These are phyloP conservation scores for Crossaster papposus DNA, from an alignment of 53 echinoderm and acorn worm species.

Conservation along the genomic window DNA sequence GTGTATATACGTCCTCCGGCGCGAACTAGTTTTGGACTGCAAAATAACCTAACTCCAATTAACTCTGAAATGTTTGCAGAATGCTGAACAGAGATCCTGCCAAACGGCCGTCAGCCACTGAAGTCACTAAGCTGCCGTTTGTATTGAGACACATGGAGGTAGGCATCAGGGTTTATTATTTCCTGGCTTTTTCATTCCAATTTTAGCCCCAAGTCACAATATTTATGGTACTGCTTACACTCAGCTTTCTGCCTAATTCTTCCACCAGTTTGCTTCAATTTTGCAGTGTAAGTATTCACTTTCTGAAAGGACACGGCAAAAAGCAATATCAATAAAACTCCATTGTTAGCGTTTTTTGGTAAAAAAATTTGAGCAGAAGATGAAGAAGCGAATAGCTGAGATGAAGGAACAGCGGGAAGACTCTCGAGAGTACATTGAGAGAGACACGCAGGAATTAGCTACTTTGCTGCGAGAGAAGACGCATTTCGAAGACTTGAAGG, in stretches of 20 bases:
- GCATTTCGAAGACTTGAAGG: constrained; percentile 87
- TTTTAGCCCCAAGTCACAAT: too few relatives aligned
- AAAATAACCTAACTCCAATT: too few relatives aligned
- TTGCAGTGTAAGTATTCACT: too few relatives aligned
- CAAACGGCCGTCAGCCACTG: constrained; percentile 91
- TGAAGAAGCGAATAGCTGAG: constrained; percentile 90
- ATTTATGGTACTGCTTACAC: too few relatives aligned
- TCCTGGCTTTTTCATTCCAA: neutral
- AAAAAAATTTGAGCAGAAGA: constrained; percentile 89
- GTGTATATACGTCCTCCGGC: too few relatives aligned
- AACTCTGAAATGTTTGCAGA: constrained; percentile 54
- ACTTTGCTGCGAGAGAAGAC: constrained; percentile 87
- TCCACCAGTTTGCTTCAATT: too few relatives aligned
- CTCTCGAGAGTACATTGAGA: constrained; percentile 50
- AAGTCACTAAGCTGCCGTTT: constrained; percentile 85
- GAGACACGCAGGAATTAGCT: constrained; percentile 88
- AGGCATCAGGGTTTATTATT: neutral
- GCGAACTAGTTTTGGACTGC: too few relatives aligned
- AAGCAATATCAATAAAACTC: too few relatives aligned
- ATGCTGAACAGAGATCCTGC: constrained; percentile 86
- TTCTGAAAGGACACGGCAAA: too few relatives aligned
- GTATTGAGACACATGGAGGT: constrained; percentile 93
- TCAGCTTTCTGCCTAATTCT: too few relatives aligned
- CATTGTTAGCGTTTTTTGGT: too few relatives aligned
- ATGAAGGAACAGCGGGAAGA: constrained; percentile 86